These are phyloP conservation scores for Zygogramma bicolorata DNA, from an alignment of 2,888 invertebrate species.

Conservation along the genomic window DNA sequence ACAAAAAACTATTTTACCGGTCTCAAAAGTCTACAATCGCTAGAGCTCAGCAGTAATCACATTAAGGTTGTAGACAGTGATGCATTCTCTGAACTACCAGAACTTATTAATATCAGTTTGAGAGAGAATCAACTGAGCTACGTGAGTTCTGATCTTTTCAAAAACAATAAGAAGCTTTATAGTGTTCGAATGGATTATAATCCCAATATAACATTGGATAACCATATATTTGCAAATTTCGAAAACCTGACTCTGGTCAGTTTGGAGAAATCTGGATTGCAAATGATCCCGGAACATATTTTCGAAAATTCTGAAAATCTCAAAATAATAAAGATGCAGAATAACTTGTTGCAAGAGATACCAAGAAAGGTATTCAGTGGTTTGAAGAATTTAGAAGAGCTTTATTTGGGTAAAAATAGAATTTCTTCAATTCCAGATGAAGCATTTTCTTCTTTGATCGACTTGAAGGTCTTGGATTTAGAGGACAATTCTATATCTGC, in stretches of 20 bases:
- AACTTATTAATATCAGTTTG: conserved; percentile 51
- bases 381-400: conserved; percentile 72
- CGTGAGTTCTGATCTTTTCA: conserved; percentile 73
- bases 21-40: conserved; percentile 72
- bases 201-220: conserved; percentile 41
- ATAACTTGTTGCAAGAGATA: conserved; percentile 68
- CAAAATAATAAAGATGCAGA: conserved; percentile 72
- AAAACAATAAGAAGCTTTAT: conserved; percentile 71
- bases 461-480: conserved; percentile 43
- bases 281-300: conserved; percentile 72
- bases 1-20: conserved; percentile 74
- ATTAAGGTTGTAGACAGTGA: conserved; percentile 73
- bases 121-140: conserved; percentile 64
- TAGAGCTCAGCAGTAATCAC: conserved; percentile 79
- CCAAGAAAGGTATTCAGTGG: conserved; percentile 73
- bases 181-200: conserved; percentile 69
- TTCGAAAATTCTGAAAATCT: conserved; percentile 73
- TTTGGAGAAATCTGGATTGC: conserved; percentile 63
- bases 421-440: conserved; percentile 73
- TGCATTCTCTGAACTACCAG: conserved; percentile 67
- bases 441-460: conserved; percentile 68
- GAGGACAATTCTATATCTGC: conserved; percentile 35
- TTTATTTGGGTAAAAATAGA: conserved; percentile 79
- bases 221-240: conserved; percentile 68
- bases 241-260: conserved; percentile 60